Base-by-base conservation (phyloP, 2,888 invertebrate genomes). In the Tipula helvola region DNA sequence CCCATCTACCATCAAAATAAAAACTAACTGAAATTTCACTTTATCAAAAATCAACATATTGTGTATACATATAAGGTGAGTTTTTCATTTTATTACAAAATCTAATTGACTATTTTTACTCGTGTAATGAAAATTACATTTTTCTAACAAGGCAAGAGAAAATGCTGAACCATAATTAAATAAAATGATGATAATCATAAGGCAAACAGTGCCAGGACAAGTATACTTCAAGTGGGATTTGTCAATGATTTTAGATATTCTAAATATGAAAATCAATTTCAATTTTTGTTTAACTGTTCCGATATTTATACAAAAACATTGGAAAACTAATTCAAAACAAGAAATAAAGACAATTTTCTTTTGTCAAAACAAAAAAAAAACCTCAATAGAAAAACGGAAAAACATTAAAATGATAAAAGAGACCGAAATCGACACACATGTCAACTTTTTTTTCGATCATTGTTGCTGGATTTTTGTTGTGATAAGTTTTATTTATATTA, bases 381-480 rank as follows among this genome's bases (percentile, higher is more conserved):
- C 5, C 13, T 36, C 12, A n/a, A 83, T 36, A 39, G 83, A 83
- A 83, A 83, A n/a, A 36, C 13, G n/a, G 83, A 36, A 83, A 36
- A 36, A 83, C 83, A 83, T 83, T 84, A 84, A 84, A 84, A 84
- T 84, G 84, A 84, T 39, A 84, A 84, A 84, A 84, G 84, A 84
- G 84, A 84, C 71, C 71, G 4, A 71, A 28, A 13, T 84, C 84
- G 39, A 39, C 84, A 84, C 84, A 84, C 39, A 84, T 84, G 84
- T 84, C 39, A 84, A 39, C n/a, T 84, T 84, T 39, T n/a, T 71
- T n/a, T 57, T n/a, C n/a, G 16, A n/a, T 57, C 8, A 16, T 16
- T 57, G 16, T 57, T 16, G 52, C n/a, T 57, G 52, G 52, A 57
- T 57, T 57, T 57, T 71, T 71, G 71, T 71, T 10, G 18, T 71